phyloP scores from a whole-genome alignment of 37 sponge, comb jelly and placozoan genomes.

The Diacarnus erythraeanus region DNA sequence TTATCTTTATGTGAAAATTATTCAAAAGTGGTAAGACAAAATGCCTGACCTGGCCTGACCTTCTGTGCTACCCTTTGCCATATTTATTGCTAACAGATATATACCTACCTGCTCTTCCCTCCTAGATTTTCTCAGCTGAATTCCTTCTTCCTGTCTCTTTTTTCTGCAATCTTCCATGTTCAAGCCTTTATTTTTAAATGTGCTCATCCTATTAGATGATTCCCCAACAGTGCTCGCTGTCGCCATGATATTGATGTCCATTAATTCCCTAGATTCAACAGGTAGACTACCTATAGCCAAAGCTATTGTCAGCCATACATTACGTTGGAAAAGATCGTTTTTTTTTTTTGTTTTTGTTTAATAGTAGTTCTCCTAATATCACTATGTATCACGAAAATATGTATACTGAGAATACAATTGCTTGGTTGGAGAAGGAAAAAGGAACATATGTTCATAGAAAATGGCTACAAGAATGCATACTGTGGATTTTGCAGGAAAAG shows the following conservation, averaged over 20 bases:
- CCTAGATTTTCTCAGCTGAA: constrained; percentile 82
- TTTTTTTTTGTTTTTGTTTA: neutral
- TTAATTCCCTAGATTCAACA: too few relatives aligned
- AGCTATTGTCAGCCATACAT: too few relatives aligned
- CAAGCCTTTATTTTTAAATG: constrained; percentile 70
- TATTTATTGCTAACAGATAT: too few relatives aligned
- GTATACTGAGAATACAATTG: neutral
- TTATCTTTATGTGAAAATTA: too few relatives aligned
- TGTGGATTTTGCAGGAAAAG: neutral
- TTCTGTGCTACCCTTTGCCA: too few relatives aligned
- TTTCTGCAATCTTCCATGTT: constrained; percentile 70
- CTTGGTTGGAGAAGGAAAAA: neutral
- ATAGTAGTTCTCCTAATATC: neutral
- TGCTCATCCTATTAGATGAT: neutral
- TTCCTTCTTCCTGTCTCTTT: constrained; percentile 58
- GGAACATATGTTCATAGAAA: neutral
- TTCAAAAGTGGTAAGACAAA: too few relatives aligned
- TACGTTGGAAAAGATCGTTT: too few relatives aligned
- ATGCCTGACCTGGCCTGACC: too few relatives aligned
- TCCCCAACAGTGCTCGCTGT: too few relatives aligned
- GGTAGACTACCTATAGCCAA: too few relatives aligned
- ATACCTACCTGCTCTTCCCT: constrained; percentile 81
- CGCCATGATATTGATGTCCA: too few relatives aligned
- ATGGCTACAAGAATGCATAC: neutral
- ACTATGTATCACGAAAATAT: too few relatives aligned